Evolutionary conservation across 2,797 vertebrate species (phyloP).

Genomic region (Morus bassanus): DNA sequence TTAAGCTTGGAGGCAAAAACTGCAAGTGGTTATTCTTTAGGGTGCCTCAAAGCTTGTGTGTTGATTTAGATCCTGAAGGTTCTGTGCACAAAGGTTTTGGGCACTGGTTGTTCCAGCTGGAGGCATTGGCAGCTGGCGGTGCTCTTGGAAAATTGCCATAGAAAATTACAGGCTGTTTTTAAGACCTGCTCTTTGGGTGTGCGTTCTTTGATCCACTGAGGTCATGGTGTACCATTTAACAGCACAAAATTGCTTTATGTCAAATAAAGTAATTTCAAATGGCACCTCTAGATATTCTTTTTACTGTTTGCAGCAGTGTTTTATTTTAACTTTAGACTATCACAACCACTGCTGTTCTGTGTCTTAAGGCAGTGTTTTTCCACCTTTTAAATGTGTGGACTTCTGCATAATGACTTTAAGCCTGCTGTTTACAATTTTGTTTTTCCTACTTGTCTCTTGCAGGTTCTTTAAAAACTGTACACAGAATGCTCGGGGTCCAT

Average conservation of each 20-base stretch:
- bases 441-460: not conserved
- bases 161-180: conserved; percentile 19
- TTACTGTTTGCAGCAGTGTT: not conserved
- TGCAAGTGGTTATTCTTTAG: not conserved
- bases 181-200: not conserved
- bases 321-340: not conserved
- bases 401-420: not conserved
- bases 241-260: not conserved
- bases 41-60: not conserved
- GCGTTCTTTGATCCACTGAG: not conserved
- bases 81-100: not conserved
- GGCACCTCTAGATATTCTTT: not conserved
- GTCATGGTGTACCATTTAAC: not conserved
- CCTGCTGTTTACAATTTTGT: not conserved
- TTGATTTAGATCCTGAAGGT: not conserved
- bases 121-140: not conserved
- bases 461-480: not conserved
- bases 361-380: not conserved
- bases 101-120: not conserved
- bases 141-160: not conserved
- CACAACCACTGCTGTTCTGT: not conserved
- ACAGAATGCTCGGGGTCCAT: not conserved
- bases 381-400: not conserved
- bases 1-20: not conserved
- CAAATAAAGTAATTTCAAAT: not conserved